Percentiles rank a stretch among this genome's conserved stretches.
Evolutionary conservation across 2,888 invertebrate genomes (phyloP).

Genomic region (Pseudolycoriella hygida): DNA sequence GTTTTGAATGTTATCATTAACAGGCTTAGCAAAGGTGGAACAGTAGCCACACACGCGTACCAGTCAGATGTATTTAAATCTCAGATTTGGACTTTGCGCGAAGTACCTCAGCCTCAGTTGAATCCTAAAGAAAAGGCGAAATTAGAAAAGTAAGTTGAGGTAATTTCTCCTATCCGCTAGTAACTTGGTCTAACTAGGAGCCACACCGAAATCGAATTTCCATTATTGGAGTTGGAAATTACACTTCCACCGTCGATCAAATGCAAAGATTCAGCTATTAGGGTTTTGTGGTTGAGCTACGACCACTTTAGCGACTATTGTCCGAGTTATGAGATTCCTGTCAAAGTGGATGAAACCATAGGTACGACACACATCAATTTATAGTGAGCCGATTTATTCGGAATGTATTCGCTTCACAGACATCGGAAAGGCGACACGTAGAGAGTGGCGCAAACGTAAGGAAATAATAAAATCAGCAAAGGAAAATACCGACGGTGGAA

Average conservation of each 20-base stretch:
- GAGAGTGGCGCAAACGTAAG: constrained; percentile 28
- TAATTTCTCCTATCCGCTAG: no score
- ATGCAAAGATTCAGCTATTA: constrained; percentile 28
- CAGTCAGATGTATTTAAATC: constrained; percentile 24
- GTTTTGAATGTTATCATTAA: no score
- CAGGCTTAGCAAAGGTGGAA: constrained; percentile 19
- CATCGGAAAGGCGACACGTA: constrained; percentile 4
- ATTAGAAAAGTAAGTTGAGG: constrained; percentile 1
- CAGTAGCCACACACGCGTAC: constrained; percentile 23
- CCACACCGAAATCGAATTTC: constrained; percentile 30
- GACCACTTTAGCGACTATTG: constrained; percentile 36
- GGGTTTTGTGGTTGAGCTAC: constrained; percentile 33
- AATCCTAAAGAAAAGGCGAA: constrained; percentile 11
- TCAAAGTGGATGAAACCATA: constrained; percentile 3
- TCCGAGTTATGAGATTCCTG: constrained; percentile 19
- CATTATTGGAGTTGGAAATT: constrained; percentile 27
- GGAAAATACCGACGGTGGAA: neutral
- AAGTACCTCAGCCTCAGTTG: constrained; percentile 9
- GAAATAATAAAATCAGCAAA: constrained; percentile 19
- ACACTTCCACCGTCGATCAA: constrained; percentile 29
- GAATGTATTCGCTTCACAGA: no score
- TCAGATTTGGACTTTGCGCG: constrained; percentile 24
- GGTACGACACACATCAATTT: neutral
- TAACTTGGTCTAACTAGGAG: no score
- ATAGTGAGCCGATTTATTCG: no score